Base-by-base conservation (phyloP, 2,113 vertebrate species). In the Craseonycteris thonglongyai region DNA sequence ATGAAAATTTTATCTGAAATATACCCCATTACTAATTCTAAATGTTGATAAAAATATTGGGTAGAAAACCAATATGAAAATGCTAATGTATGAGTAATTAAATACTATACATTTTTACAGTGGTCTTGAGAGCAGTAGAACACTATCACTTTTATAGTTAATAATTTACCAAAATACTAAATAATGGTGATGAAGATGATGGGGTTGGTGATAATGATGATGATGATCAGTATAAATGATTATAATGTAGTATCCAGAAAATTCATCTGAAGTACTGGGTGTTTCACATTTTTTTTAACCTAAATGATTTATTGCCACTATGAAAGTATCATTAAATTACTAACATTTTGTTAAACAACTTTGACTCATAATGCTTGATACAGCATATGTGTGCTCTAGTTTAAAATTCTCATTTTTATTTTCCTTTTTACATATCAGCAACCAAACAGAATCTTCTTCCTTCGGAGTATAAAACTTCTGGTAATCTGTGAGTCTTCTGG, bases 381-480 rank as follows among this genome's bases (percentile, higher is more conserved):
- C 71, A 61, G 54, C 24, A 82, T 40, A 81, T 42, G 1, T 38
- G 90, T 96, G 66, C 68, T 81, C 96, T 65, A 69, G 63, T 93
- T 95, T 93, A 85, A 83, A 68, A 84, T 95, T 90, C 92, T 96
- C 65, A 96, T 78, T 97, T 95, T 95, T 95, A 81, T 96, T 97
- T 97, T 96, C 75, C 76, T 95, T 93, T 92, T 85, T 66, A 87
- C 7, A 56, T 21, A 4, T 95, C 94, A 98, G 95, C 15, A 88
- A 88, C 74, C 72, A 76, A 95, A 95, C 47, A 78, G 91, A 96
- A 86, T 91, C 71, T 72, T 40, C 71, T 96, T 49, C 42, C 95
- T 96, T 96, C 86, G 96, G 84, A 96, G 81, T 56, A 6, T 56
- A 97, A 95, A 85, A 96, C 69, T 98, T 98, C 96, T 95, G 47